Conservation (phyloP, 1,140 invertebrate species). For the Lepidurus packardi region DNA sequence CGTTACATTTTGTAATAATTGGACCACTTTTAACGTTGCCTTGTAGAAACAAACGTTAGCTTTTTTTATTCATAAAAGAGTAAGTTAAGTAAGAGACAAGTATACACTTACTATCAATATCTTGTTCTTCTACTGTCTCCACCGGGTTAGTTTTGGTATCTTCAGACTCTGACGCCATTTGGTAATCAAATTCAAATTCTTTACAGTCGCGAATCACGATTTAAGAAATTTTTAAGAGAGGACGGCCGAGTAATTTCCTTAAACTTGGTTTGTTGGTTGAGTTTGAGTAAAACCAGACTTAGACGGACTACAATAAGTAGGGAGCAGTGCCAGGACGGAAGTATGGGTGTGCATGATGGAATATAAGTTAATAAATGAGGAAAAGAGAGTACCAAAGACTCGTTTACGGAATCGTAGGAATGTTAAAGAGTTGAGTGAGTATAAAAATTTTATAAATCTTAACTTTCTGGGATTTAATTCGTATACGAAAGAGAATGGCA, state of each 20-base stretch:
- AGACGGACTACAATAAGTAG: not conserved
- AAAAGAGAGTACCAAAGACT: not conserved
- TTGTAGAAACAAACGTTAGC: no score
- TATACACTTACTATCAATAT: not conserved
- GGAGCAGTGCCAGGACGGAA: constrained; percentile 20
- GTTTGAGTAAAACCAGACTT: not conserved
- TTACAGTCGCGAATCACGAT: not conserved
- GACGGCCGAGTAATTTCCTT: not conserved
- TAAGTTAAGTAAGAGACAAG: not conserved
- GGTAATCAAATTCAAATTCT: not conserved
- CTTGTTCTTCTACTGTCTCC: not conserved
- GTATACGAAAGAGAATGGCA: not conserved
- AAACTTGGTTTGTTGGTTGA: constrained; percentile 16
- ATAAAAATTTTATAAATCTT: not conserved
- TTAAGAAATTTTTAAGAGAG: not conserved
- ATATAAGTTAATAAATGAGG: not conserved
- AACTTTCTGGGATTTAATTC: not conserved
- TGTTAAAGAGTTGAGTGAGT: not conserved
- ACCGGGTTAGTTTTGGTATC: not conserved
- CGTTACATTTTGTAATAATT: no score
- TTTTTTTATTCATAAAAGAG: not conserved
- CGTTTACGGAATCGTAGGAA: not conserved
- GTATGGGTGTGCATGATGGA: constrained; percentile 15
- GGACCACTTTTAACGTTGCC: no score
- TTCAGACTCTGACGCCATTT: not conserved